phyloP scores from a whole-genome alignment of 2,113 vertebrate species.

The Microtus richardsoni region DNA sequence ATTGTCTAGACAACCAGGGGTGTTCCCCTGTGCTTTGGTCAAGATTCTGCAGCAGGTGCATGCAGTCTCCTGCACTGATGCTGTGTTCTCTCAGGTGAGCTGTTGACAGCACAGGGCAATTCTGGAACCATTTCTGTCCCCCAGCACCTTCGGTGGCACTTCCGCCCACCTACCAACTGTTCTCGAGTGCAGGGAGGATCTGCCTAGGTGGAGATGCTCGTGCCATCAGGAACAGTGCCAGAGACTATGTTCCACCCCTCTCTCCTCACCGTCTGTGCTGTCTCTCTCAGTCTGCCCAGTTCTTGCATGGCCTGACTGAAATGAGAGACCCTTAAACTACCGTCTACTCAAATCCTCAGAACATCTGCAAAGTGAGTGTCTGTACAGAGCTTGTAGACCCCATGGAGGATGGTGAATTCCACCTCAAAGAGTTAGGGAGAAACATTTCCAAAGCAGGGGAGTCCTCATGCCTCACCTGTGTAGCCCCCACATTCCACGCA shows the following conservation, averaged over 20 bases:
- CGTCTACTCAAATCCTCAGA: not conserved
- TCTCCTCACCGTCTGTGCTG: not conserved
- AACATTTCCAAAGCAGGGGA: slow-evolving; percentile 49
- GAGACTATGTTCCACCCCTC: not conserved
- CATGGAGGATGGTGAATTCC: not conserved
- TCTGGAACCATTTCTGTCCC: not conserved
- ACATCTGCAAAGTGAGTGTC: not conserved
- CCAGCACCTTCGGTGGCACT: not conserved
- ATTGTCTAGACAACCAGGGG: not conserved
- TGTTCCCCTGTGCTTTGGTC: not conserved
- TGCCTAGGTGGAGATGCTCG: not conserved
- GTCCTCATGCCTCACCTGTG: slow-evolving; percentile 51
- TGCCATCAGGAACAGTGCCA: not conserved
- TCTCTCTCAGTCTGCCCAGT: slow-evolving; percentile 5
- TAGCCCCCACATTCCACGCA: slow-evolving; percentile 42
- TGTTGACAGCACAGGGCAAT: not conserved
- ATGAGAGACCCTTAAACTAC: not conserved
- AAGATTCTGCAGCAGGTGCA: not conserved
- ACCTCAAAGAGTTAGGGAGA: slow-evolving; percentile 23
- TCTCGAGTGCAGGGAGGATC: not conserved
- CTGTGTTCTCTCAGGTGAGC: not conserved
- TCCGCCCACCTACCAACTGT: slow-evolving; percentile 40
- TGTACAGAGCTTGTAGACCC: too few relatives aligned
- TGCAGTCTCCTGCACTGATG: not conserved
- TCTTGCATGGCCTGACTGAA: slow-evolving; percentile 3